These are phyloP conservation scores for Oryzias curvinotus DNA, from an alignment of 2,113 vertebrate species.

Conservation along the genomic window DNA sequence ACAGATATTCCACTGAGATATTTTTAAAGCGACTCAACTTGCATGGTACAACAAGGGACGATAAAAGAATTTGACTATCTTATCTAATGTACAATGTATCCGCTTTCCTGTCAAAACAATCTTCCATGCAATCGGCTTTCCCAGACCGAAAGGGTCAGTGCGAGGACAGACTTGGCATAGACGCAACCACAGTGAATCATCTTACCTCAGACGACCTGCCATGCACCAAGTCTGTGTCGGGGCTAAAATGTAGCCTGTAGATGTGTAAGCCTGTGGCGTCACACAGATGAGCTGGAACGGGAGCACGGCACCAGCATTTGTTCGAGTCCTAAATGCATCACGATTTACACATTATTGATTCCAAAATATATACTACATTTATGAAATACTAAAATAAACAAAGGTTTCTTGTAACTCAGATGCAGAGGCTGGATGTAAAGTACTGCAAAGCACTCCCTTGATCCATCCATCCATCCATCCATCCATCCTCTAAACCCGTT, in stretches of 20 bases:
- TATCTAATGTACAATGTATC: not conserved
- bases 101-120: conserved; percentile 26
- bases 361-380: too few relatives aligned
- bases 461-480: too few relatives aligned
- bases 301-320: not conserved
- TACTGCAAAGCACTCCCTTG: too few relatives aligned
- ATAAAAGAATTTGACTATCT: conserved; percentile 4
- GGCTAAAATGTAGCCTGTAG: not conserved
- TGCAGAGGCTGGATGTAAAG: too few relatives aligned
- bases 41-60: not conserved
- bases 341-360: too few relatives aligned
- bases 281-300: not conserved
- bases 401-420: too few relatives aligned
- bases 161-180: conserved; percentile 21
- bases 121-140: conserved; percentile 37
- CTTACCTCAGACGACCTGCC: conserved; percentile 13
- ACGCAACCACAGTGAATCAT: conserved; percentile 1
- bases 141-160: conserved; percentile 19
- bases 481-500: too few relatives aligned
- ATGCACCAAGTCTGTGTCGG: not conserved
- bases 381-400: too few relatives aligned
- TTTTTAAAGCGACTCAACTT: not conserved
- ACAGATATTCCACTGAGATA: conserved; percentile 9
- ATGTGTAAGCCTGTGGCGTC: not conserved
- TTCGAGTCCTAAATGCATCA: too few relatives aligned